Conservation (phyloP, 1,140 invertebrate genomes). For the Psix sp. region DNA sequence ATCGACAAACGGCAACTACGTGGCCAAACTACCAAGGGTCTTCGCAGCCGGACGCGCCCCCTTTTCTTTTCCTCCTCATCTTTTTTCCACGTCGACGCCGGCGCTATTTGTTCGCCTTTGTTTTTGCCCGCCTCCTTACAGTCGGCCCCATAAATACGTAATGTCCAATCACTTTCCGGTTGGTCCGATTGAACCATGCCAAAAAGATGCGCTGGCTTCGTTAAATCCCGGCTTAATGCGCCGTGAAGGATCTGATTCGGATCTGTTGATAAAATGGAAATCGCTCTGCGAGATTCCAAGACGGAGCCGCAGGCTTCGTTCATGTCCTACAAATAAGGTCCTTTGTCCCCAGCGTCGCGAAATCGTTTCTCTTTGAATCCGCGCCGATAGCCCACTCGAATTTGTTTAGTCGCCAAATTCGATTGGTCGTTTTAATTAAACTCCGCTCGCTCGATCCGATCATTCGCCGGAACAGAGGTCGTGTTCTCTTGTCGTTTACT, state of each 20-base stretch:
- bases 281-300: constrained; percentile 34
- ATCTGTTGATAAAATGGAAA: constrained; percentile 56
- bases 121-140: constrained; percentile 33
- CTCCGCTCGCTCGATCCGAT: constrained; percentile 5
- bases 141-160: constrained; percentile 69
- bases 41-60: constrained; percentile 21
- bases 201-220: neutral
- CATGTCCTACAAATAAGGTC: constrained; percentile 30
- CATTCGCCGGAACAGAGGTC: constrained; percentile 7
- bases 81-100: constrained; percentile 25
- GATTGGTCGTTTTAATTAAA: constrained; percentile 35
- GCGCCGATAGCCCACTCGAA: constrained; percentile 27
- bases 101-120: constrained; percentile 37
- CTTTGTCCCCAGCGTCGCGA: constrained; percentile 23
- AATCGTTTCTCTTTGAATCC: constrained; percentile 50
- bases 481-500: constrained; percentile 14
- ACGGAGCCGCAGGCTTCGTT: too few species aligned
- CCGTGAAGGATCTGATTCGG: constrained; percentile 52
- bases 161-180: constrained; percentile 61
- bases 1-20: constrained; percentile 77
- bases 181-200: too few species aligned
- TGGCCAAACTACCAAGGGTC: constrained; percentile 73
- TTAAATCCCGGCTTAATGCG: constrained; percentile 39
- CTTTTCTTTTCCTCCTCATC: constrained; percentile 30
- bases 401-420: constrained; percentile 27